Base-by-base conservation (phyloP, 2,113 vertebrate species). In the Paramormyrops kingsleyae region DNA sequence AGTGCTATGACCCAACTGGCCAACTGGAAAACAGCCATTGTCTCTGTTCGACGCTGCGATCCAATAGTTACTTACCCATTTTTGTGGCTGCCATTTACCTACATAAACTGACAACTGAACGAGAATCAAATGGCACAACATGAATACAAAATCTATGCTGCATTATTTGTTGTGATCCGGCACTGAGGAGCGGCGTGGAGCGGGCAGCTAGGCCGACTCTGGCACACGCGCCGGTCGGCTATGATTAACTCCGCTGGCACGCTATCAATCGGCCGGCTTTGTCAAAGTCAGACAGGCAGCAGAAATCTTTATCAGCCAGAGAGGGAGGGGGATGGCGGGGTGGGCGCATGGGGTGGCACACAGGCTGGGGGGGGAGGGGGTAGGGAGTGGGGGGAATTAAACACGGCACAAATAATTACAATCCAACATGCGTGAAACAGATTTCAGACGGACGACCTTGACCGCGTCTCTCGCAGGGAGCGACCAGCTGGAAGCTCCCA, bases 401-500 rank as follows among this genome's bases (percentile, higher is more conserved):
- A 70, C 70, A 42, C 19, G 35, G 91, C 90, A 89, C 91, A 89
- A 91, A 92, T 92, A 92, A 93, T 93, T 91, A 92, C 92, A 90
- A 91, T 92, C 93, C 90, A 77, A 90, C 70, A 62, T 66, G 85
- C 89, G 62, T 87, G 27, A 90, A 91, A 90, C 87, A 89, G 87
- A 88, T 89, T 91, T 90, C 89, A 90, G 89, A 77, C 42, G 27
- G 53, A 91, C 85, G 93, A 92, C 93, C 92, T 92, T 93, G 92
- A 92, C 91, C 90, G 52, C 56, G 66, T 84, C 90, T 88, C 92
- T 90, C 21, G 90, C 91, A 90, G 90, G 4, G 50, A 89, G 59
- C 87, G 3, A 88, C 85, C 89, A 88, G 91, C 90, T 89, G 90
- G 91, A 92, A 87, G 83, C 87, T 88, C 83, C 89, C 85, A 50